Evolutionary conservation across 2,113 vertebrate genomes (phyloP), one percentile per base, ranked within the genome.

Genomic region (Tylochromis polylepis): DNA sequence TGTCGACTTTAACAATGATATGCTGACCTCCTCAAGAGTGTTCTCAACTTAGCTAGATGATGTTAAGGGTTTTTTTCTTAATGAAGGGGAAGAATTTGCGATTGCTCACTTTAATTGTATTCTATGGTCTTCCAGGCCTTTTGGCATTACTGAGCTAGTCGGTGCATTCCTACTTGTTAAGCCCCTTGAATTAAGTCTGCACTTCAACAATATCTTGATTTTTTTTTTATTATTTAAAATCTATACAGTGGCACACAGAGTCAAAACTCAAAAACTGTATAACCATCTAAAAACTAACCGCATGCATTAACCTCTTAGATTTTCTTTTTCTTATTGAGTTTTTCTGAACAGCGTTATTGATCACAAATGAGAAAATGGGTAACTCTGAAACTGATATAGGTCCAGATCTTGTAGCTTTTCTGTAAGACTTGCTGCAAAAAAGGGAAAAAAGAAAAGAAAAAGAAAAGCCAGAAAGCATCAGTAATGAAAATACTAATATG

Each of bases 401-500:
- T 49, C 20, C 9, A 11, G 11, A 82, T 84, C 5, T 10, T 75
- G 82, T 41, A 79, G 59, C 11, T 51, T 15, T 55, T 57, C 7
- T 81, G 16, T 72, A 56, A 72, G 59, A 43, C 43, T 56, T 9
- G 8, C 53, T 24, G 55, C 6, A 81, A 87, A 72, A 41, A 43
- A 70, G 31, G 8, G 3, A 6, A 8, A 6, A 36, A 31, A 1
- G 8, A 20, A 41, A 70, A 6, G 27, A 5, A 49, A 75, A 29
- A 51, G 80, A 83, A 87, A 56, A 57, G 14, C n/a, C 43, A 83
- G 80, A 80, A 51, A 38, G 85, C 70, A 82, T 72, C 88, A 85
- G 83, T 55, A 79, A 87, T 57, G 14, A 78, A 89, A 88, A 87
- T 72, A 88, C 81, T 86, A 62, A 91, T 62, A 83, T 43, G 79